Evolutionary conservation across 2,888 invertebrate species (phyloP), one percentile per base, ranked within the genome.

Genomic region (Zygogramma bicolorata): DNA sequence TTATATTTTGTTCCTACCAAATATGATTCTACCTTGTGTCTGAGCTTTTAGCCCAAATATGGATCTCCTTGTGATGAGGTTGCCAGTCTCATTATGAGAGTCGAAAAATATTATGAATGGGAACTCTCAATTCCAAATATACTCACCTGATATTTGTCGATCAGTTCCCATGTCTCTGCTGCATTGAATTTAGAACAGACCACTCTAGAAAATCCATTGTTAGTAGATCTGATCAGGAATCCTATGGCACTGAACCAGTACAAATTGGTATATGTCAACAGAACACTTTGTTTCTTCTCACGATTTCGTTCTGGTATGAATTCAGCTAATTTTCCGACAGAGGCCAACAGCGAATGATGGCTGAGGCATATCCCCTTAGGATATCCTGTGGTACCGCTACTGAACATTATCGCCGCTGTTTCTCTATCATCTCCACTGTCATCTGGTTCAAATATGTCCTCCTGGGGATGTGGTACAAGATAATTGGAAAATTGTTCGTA

Each of bases 361-460:
- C 78, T 79, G 2, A 80, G 38, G 65, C 82, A 82, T 20, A 84
- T 79, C 38, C 81, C 83, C 76, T 84, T 84, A 0, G 83, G 82
- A 13, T 79, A 61, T 6, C 83, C 84, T n/a, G 82, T 84, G 3
- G 81, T 83, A 0, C 84, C 85, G 73, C 85, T 85, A 29, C 84
- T 84, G 68, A 83, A 85, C 34, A 79, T 75, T 59, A 85, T 79
- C 1, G 80, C 38, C 1, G 81, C 82, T 0, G 80, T 83, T 7
- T 80, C 73, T 46, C 70, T 73, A n/a, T 57, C 59, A 22, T 78
- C 60, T 1, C 73, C 66, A 27, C 73, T 57, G 20, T 63, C 27
- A 6, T 49, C 70, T 3, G 83, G 82, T 65, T 71, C 57, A 61
- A 85, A 85, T 5, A 46, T 40, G 1, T 73, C 70, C 68, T 82